Percentiles rank a stretch among this genome's conserved stretches.
Evolutionary conservation across 2,797 vertebrate genomes (phyloP).

Genomic region (Coregonus suidteri): DNA sequence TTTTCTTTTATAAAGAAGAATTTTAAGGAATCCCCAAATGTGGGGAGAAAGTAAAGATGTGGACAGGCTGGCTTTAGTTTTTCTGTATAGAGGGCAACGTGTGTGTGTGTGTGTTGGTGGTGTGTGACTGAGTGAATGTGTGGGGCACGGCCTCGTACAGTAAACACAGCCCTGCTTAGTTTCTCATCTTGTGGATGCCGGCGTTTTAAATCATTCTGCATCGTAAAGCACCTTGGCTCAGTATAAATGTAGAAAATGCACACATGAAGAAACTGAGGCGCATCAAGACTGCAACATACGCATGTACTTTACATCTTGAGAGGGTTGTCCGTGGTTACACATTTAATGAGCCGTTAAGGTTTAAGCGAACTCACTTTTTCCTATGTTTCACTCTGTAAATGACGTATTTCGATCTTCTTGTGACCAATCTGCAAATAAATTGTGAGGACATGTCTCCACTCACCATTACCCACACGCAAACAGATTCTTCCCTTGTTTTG

Average conservation of each 20-base stretch:
- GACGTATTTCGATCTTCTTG: slow-evolving; percentile 54
- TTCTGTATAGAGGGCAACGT: slow-evolving; percentile 29
- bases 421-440: slow-evolving; percentile 77
- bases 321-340: slow-evolving; percentile 56
- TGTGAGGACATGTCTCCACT: slow-evolving; percentile 60
- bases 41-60: slow-evolving; percentile 60
- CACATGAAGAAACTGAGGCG: slow-evolving; percentile 51
- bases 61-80: slow-evolving; percentile 25
- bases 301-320: slow-evolving; percentile 39
- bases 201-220: slow-evolving; percentile 55
- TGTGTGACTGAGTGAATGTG: slow-evolving; percentile 4
- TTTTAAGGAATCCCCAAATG: slow-evolving; percentile 77
- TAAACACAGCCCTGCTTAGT: slow-evolving; percentile 53
- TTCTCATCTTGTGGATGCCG: slow-evolving; percentile 63
- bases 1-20: slow-evolving; percentile 87
- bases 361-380: slow-evolving; percentile 34
- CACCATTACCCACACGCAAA: slow-evolving; percentile 54
- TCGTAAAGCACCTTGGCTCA: slow-evolving; percentile 72
- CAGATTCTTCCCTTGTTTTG: slow-evolving; percentile 45
- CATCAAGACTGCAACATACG: slow-evolving; percentile 42
- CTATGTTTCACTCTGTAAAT: slow-evolving; percentile 59
- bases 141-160: slow-evolving; percentile 17
- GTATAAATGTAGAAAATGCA: slow-evolving; percentile 54
- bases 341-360: slow-evolving; percentile 50
- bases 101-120: slow-evolving; percentile 20